phyloP scores from a whole-genome alignment of 2,888 invertebrate species.

The Drosophila flavopinicola region DNA sequence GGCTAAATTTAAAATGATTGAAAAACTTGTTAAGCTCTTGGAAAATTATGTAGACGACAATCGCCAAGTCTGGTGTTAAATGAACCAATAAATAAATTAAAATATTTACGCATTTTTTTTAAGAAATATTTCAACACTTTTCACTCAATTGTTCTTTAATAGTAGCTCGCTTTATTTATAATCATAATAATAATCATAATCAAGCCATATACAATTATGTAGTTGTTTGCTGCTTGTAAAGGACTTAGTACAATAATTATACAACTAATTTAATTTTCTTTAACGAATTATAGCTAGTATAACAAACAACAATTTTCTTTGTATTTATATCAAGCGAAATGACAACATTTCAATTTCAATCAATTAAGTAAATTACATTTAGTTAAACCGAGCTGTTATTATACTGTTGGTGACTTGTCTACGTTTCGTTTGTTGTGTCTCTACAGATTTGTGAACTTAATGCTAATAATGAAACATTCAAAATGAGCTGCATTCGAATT shows the following conservation, averaged over 20 bases:
- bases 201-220: conserved; percentile 30
- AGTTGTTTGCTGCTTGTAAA: conserved; percentile 16
- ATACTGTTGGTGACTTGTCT: conserved; percentile 6
- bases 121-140: background rate
- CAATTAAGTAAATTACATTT: conserved; percentile 45
- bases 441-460: conserved; percentile 18
- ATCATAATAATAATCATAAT: conserved; percentile 34
- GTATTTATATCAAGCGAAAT: conserved; percentile 43
- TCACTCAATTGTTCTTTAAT: background rate
- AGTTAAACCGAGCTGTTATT: background rate
- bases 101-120: background rate
- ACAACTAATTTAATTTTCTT: conserved; percentile 26
- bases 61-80: background rate
- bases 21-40: conserved; percentile 45
- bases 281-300: conserved; percentile 28
- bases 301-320: conserved; percentile 44
- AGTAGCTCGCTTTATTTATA: conserved; percentile 33
- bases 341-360: conserved; percentile 58
- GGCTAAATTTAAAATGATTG: conserved; percentile 41
- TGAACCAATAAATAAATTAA: background rate
- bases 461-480: conserved; percentile 39
- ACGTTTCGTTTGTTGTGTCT: conserved; percentile 5
- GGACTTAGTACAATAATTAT: conserved; percentile 13
- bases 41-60: conserved; percentile 18
- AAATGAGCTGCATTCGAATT: conserved; percentile 16